Evolutionary conservation across 2,797 vertebrate species (phyloP), one percentile per base, ranked within the genome.

Genomic region (Amazona ochrocephala): DNA sequence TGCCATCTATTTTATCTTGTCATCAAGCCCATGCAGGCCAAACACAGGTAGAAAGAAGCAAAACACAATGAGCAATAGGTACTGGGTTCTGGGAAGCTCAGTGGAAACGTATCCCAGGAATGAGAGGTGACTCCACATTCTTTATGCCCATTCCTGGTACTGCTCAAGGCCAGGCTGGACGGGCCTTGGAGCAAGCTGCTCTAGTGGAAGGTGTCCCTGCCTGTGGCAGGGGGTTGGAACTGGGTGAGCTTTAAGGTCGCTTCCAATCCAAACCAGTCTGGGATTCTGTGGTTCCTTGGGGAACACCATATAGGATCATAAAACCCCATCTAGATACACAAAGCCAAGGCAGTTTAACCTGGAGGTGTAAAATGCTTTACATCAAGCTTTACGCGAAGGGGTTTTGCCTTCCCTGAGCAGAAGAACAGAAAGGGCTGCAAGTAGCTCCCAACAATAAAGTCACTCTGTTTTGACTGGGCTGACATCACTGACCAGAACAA

Each of bases 401-500:
- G n/a, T 53, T 93, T 29, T 72, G 77, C 73, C 64, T 53, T 77
- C 74, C 67, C 66, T 30, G 26, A 89, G 82, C 58, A 92, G 48
- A 70, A 72, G 48, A 70, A 72, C 13, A 20, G 75, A 79, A 56
- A 71, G 39, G 68, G 67, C 74, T 88, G 79, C 82, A 84, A 76
- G 27, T 39, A 73, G 74, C 65, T 79, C 75, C 45, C 68, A 92
- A 92, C 82, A 94, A 95, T 90, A 42, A 88, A 91, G 86, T 96
- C n/a, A 74, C 78, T 93, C 93, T 93, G 84, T 88, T 83, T 87
- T 73, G 86, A 76, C 71, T 72, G 62, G 27, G 88, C 89, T 90
- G 34, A 90, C 86, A 91, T 96, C 96, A 97, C 45, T 24, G 67
- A 74, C 66, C 77, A 95, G 84, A 94, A 91, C 91, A 89, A 94